phyloP scores from a whole-genome alignment of 37 sponge, comb jelly and placozoan genomes.

The Amphimedon queenslandica region DNA sequence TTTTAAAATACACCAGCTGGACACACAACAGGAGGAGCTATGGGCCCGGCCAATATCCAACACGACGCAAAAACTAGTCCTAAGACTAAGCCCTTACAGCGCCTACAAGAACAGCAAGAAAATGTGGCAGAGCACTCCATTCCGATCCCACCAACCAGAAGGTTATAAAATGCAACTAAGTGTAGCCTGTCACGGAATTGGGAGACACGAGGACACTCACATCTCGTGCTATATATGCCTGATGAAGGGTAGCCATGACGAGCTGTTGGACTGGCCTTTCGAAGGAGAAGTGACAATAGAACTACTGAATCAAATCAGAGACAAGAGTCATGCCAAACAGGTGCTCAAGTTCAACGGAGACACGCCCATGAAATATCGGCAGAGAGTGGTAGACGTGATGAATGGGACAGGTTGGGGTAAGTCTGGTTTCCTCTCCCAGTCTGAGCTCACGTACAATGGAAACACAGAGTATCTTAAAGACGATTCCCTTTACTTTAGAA shows the following conservation, averaged over 20 bases:
- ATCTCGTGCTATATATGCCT: background rate
- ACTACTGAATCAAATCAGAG: background rate
- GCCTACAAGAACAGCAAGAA: background rate
- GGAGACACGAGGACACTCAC: background rate
- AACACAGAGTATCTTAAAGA: conserved; percentile 15
- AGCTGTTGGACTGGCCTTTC: background rate
- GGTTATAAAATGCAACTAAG: background rate
- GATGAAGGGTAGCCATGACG: background rate
- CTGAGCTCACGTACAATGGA: background rate
- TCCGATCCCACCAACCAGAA: background rate
- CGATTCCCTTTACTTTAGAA: conserved; percentile 10
- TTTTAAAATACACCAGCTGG: no score
- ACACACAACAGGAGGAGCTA: no score
- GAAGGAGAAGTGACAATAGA: background rate
- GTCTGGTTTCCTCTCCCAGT: background rate
- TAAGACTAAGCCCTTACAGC: background rate
- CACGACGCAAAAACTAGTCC: no score
- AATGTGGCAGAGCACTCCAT: background rate
- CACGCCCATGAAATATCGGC: background rate
- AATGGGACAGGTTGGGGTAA: background rate
- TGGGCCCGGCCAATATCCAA: no score
- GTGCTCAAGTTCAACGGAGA: background rate
- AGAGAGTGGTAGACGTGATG: background rate
- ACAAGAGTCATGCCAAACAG: background rate
- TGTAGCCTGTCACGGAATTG: background rate